Base-by-base conservation (phyloP, 1,140 invertebrate genomes). In the Papilio helenus region DNA sequence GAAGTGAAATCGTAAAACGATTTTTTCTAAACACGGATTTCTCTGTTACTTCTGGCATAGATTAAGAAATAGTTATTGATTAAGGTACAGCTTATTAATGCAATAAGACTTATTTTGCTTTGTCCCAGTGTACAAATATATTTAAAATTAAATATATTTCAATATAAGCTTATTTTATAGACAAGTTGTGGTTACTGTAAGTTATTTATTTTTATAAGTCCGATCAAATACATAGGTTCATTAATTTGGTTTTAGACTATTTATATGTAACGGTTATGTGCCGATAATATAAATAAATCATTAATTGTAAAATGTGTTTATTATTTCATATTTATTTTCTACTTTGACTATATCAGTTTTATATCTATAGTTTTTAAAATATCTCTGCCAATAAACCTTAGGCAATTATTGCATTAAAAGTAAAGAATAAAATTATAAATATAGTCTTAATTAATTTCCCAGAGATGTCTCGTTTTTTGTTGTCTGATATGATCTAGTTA, bases 51-150 rank as follows among this genome's bases (percentile, higher is more conserved):
- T 18, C 16, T 18, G 18, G 16, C 3, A 18, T 18, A 51, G 7
- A n/a, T 5, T 51, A 51, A n/a, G 18, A n/a, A 51, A 51, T 51
- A n/a, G 18, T 51, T 18, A 51, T 2, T 51, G 5, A 51, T 18
- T 18, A 51, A 51, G 2, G 18, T 51, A n/a, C 49, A 1, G 16
- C 4, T 51, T 51, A 4, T 18, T 51, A 51, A 51, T 51, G 49
- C 49, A 51, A 18, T 18, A 18, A 51, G 16, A 7, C 49, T 80
- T 79, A 12, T 23, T 16, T 20, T 39, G 46, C n/a, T 73, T 26
- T 26, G 23, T 3, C 58, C 23, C 58, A 26, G 58, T 61, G 58
- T 61, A 61, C 58, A 61, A 61, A 61, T 61, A 61, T 61, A 61
- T 61, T 26, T 61, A 61, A 12, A 61, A 61, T 26, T 26, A 23